phyloP scores from a whole-genome alignment of 2,797 vertebrate genomes.

The Mormyrus hasselquistii region DNA sequence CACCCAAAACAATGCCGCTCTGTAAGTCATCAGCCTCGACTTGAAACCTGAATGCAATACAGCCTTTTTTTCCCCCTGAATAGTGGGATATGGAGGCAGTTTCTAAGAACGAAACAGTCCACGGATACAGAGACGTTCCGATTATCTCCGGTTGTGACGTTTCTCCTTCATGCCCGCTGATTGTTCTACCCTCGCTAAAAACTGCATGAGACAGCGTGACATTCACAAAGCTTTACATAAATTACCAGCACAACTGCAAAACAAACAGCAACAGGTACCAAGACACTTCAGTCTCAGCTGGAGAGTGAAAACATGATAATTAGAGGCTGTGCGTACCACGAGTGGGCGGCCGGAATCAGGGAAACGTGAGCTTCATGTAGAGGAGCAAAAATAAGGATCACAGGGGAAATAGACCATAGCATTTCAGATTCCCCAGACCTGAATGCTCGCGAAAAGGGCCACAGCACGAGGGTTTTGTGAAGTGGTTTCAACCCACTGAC shows the following conservation, averaged over 20 bases:
- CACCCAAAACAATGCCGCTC: slow-evolving; percentile 7
- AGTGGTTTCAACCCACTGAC: not conserved
- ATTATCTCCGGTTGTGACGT: not conserved
- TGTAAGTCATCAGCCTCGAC: not conserved
- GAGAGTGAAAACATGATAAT: not conserved
- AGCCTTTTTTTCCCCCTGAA: not conserved
- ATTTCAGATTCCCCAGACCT: not conserved
- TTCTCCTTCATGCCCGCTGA: not conserved
- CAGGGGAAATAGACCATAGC: not conserved
- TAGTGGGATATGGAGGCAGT: not conserved
- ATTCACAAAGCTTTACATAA: not conserved
- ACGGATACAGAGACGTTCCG: not conserved
- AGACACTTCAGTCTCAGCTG: not conserved
- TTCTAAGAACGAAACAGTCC: not conserved
- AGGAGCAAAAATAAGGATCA: not conserved
- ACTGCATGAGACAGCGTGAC: not conserved
- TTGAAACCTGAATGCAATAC: not conserved
- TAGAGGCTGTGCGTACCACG: not conserved
- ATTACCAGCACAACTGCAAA: not conserved
- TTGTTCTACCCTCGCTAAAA: not conserved
- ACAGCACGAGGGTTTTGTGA: not conserved
- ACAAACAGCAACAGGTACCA: not conserved
- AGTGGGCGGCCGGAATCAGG: not conserved
- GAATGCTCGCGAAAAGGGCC: not conserved
- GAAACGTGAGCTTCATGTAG: not conserved